Conservation (phyloP, 2,888 invertebrate species). For the Pantelozetes paolii region DNA sequence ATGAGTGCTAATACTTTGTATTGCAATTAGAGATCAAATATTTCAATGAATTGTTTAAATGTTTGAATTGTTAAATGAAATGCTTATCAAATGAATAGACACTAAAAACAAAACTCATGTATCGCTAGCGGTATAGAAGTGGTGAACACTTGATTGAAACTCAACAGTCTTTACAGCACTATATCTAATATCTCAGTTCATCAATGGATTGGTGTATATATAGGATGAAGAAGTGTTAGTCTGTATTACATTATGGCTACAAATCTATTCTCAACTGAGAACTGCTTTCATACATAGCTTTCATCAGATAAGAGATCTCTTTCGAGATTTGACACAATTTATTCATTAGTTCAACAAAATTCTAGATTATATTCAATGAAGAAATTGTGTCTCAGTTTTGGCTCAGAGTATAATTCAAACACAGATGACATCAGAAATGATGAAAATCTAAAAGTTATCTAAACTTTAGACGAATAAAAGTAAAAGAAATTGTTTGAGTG, state of each 20-base stretch:
- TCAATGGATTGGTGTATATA: neutral
- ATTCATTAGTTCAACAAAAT: neutral
- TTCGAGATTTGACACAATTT: neutral
- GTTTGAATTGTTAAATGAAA: neutral
- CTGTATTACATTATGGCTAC: conserved; percentile 29
- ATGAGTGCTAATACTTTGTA: neutral
- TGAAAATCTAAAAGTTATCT: no score
- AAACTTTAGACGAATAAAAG: neutral
- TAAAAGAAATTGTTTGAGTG: neutral
- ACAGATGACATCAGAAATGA: no score
- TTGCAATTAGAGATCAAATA: conserved; percentile 23
- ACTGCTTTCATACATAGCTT: neutral
- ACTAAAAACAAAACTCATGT: neutral
- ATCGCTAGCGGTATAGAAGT: conserved; percentile 31
- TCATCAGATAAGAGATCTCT: neutral
- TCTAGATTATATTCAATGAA: neutral
- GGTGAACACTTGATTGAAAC: neutral
- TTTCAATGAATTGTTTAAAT: conserved; percentile 12
- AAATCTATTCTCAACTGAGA: conserved; percentile 8
- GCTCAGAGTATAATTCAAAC: no score
- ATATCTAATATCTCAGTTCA: neutral
- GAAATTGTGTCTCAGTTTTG: neutral
- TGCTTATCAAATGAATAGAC: neutral
- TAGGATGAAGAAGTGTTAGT: neutral
- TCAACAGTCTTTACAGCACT: conserved; percentile 20